Percentiles rank a stretch among this genome's conserved stretches.
Conservation (phyloP, 1,140 invertebrate genomes). For the Matsumurasca onukii region DNA sequence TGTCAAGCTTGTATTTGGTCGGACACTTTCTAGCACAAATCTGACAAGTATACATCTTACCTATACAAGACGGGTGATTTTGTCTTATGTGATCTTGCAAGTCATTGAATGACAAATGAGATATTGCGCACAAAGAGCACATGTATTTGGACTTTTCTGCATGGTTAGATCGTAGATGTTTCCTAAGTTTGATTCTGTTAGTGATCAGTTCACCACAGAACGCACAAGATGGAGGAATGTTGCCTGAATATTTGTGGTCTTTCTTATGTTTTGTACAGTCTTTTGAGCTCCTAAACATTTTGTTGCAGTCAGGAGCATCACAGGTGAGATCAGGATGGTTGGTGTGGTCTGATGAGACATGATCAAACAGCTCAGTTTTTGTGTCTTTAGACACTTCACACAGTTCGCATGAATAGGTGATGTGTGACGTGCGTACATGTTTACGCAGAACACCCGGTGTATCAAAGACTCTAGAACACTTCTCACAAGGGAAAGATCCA, state of each 20-base stretch:
- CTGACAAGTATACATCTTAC: constrained; percentile 57
- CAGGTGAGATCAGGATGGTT: constrained; percentile 56
- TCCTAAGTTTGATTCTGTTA: constrained; percentile 59
- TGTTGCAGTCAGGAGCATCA: constrained; percentile 52
- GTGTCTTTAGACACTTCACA: constrained; percentile 53
- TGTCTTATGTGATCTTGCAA: constrained; percentile 57
- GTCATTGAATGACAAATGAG: constrained; percentile 57
- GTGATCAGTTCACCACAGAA: constrained; percentile 61
- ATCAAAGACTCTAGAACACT: constrained; percentile 41
- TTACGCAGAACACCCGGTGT: constrained; percentile 39
- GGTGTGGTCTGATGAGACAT: constrained; percentile 58
- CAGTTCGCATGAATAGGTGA: constrained; percentile 46
- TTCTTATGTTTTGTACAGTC: constrained; percentile 55
- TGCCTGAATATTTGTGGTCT: constrained; percentile 56
- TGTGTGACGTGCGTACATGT: constrained; percentile 41
- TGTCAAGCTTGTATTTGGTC: constrained; percentile 60
- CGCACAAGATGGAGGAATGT: constrained; percentile 51
- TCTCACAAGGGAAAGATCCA: constrained; percentile 40
- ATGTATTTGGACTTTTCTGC: constrained; percentile 50
- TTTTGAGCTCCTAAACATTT: constrained; percentile 56
- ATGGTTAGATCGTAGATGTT: constrained; percentile 55
- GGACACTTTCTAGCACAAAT: constrained; percentile 62
- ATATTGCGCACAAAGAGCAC: constrained; percentile 59
- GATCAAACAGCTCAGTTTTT: constrained; percentile 60
- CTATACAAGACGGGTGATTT: constrained; percentile 52